Base-by-base conservation (phyloP, 2,113 vertebrate genomes). In the Protomyctophum bolini region DNA sequence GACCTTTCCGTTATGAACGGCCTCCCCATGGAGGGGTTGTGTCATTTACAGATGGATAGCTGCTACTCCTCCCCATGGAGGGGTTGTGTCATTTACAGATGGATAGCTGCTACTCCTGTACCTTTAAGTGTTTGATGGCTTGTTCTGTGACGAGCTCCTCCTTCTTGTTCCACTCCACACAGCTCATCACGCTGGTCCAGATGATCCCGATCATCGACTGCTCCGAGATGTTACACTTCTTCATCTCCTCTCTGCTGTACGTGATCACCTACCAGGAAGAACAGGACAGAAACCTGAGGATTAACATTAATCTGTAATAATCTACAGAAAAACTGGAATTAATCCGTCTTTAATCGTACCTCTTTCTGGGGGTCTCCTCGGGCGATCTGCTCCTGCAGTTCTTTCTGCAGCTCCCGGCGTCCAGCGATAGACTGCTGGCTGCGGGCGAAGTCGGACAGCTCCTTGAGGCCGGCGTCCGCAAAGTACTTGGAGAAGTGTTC, bases 101-200 rank as follows among this genome's bases (percentile, higher is more conserved):
- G 2, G 21, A 21, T 21, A 21, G 21, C 21, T 1, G 21, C 51
- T 9, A 41, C 10, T 29, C 15, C 21, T 52, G 0, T 91, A 98
- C 96, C 97, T 98, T 98, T 94, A 99, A 97, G 93, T 95, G 97
- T 95, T 99, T 99, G 93, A 99, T 99, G 95, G 98, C 97, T 96
- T 99, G 98, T 92, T 99, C 97, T 52, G 96, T 97, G 91, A 99
- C 96, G 82, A 99, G 94, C 93, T 99, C 97, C 86, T 99, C 97
- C 63, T 99, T 99, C 92, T 99, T 99, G 92, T 99, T 99, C 98
- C 98, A 99, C 75, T 99, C 98, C 66, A 99, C 97, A 0, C 90
- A 96, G 90, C 96, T 98, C 98, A 99, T 99, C 15, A 99, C 94
- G 62, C 96, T 97, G 54, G 95, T 96, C 98, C 98, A 99, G 72